phyloP scores from a whole-genome alignment of 53 echinoderm and acorn worm genomes.

The Holothuria scabra region DNA sequence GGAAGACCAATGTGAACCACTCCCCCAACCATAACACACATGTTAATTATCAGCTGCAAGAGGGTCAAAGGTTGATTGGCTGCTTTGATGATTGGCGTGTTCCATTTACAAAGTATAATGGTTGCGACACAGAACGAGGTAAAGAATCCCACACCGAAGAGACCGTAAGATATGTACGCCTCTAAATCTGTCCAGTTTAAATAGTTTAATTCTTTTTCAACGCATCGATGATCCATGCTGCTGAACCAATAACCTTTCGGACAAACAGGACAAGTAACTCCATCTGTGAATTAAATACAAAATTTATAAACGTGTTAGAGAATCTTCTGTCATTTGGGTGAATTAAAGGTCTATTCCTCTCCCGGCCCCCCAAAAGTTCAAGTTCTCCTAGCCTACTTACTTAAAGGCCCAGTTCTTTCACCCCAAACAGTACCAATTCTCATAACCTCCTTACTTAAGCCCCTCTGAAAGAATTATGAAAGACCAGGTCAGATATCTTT shows the following conservation, averaged over 20 bases:
- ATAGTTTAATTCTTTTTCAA: slow-evolving; percentile 48
- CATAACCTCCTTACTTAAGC: too few species aligned
- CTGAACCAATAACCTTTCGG: slow-evolving; percentile 23
- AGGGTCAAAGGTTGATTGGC: slow-evolving; percentile 80
- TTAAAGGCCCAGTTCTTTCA: too few species aligned
- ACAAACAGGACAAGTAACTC: not conserved
- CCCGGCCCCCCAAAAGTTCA: too few species aligned
- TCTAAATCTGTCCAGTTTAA: slow-evolving; percentile 48
- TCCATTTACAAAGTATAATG: slow-evolving; percentile 63
- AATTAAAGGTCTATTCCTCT: too few species aligned
- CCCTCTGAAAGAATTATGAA: too few species aligned
- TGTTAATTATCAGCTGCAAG: slow-evolving; percentile 61
- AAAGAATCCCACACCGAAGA: too few species aligned
- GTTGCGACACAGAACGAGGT: slow-evolving; percentile 40
- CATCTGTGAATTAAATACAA: not conserved
- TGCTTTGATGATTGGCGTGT: slow-evolving; percentile 82
- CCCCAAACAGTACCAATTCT: too few species aligned
- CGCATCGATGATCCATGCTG: not conserved
- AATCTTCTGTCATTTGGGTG: too few species aligned
- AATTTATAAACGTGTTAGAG: too few species aligned
- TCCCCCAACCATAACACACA: slow-evolving; percentile 45
- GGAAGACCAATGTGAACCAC: slow-evolving; percentile 63
- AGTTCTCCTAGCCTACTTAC: too few species aligned
- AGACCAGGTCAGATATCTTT: too few species aligned
- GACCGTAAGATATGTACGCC: not conserved